Evolutionary conservation across 2,113 vertebrate species (phyloP).

Genomic region (Mesoclemmys tuberculata): DNA sequence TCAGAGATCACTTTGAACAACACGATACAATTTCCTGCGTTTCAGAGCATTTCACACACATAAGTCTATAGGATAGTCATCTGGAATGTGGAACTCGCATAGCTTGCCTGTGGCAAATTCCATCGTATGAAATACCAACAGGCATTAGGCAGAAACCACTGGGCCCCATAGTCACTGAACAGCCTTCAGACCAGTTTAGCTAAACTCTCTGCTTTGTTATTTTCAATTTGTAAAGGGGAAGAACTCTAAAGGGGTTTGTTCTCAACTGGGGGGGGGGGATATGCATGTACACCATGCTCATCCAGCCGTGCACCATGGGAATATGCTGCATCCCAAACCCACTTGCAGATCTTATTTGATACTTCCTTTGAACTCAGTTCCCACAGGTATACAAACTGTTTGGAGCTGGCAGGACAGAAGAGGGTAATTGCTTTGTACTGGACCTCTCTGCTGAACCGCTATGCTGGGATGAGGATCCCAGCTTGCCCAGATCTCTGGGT

Average conservation of each 20-base stretch:
- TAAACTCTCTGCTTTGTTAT: not conserved
- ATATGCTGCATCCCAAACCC: not conserved
- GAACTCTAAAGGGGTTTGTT: not conserved
- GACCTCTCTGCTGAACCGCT: not conserved
- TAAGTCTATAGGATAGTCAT: rapidly evolving
- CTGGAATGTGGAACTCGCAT: not conserved
- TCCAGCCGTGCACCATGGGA: not conserved
- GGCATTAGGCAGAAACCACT: not conserved
- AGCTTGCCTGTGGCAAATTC: not conserved
- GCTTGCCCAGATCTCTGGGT: not conserved
- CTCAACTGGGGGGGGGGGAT: not conserved
- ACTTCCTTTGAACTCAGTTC: not conserved
- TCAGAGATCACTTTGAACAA: not conserved
- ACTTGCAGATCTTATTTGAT: not conserved
- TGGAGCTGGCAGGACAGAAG: not conserved
- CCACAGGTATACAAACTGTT: not conserved
- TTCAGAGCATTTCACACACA: not conserved
- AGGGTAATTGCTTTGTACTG: not conserved
- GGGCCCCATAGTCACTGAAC: not conserved
- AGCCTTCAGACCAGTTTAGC: not conserved
- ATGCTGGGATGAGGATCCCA: not conserved
- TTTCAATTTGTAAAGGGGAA: not conserved
- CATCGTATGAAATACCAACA: not conserved
- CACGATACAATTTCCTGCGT: not conserved
- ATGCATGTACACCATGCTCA: not conserved